Conservation (phyloP, 2,113 vertebrate genomes). For the Strigops habroptila region DNA sequence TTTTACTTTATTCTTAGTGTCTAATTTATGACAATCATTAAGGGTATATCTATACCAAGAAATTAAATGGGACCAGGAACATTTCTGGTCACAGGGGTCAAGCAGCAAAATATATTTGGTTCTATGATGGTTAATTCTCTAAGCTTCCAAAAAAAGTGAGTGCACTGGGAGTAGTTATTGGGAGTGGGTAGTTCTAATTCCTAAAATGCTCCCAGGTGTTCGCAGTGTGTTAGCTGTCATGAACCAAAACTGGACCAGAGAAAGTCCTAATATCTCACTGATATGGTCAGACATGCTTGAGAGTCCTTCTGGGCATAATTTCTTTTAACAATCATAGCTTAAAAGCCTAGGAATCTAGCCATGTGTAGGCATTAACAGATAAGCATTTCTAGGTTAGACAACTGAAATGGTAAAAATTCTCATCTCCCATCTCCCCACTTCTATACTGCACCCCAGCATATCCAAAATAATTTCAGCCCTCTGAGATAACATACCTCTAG, state of each 20-base stretch:
- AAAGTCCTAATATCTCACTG: background rate
- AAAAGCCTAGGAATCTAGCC: background rate
- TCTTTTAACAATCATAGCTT: background rate
- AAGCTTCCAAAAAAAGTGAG: background rate
- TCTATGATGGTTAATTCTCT: background rate
- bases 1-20: slow-evolving; percentile 31
- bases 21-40: slow-evolving; percentile 47
- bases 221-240: background rate
- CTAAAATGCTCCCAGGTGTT: background rate
- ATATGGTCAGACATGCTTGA: background rate
- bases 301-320: background rate
- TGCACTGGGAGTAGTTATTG: background rate
- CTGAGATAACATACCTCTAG: background rate
- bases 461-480: slow-evolving; percentile 6
- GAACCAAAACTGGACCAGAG: background rate
- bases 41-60: slow-evolving; percentile 5
- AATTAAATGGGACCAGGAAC: background rate
- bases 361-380: background rate
- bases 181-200: background rate
- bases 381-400: background rate
- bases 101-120: slow-evolving; percentile 5
- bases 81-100: background rate
- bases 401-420: slow-evolving; percentile 47
- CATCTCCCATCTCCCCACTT: background rate
- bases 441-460: background rate